These are phyloP conservation scores for Trissolcus brochymenae DNA, from an alignment of 2,888 invertebrate genomes.

Conservation along the genomic window DNA sequence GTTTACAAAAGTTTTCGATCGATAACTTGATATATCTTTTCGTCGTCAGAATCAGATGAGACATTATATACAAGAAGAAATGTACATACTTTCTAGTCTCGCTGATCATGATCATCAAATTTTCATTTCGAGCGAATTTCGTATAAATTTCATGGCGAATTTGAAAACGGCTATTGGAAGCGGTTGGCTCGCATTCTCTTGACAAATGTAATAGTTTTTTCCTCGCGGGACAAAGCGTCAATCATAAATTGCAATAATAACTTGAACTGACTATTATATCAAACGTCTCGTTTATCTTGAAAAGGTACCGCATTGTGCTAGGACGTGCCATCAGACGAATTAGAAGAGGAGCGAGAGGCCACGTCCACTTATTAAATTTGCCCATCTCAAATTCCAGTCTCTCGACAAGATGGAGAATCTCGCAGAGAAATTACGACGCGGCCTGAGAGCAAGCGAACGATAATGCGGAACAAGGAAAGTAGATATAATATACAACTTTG, in stretches of 20 bases:
- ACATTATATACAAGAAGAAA: too few relatives aligned
- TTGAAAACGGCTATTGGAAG: neutral
- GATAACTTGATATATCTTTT: constrained; percentile 20
- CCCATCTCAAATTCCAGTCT: constrained; percentile 71
- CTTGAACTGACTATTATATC: constrained; percentile 50
- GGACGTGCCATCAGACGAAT: constrained; percentile 52
- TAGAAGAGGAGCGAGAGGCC: constrained; percentile 48
- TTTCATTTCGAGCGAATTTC: too few relatives aligned
- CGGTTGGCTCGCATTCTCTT: constrained; percentile 5
- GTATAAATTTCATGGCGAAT: too few relatives aligned
- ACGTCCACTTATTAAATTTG: constrained; percentile 75
- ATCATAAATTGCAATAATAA: constrained; percentile 53
- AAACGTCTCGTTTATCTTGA: constrained; percentile 53
- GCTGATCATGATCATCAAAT: too few relatives aligned
- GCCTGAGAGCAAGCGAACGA: constrained; percentile 51
- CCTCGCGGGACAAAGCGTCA: constrained; percentile 32
- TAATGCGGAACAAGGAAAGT: constrained; percentile 58
- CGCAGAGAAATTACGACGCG: constrained; percentile 44
- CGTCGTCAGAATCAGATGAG: constrained; percentile 14
- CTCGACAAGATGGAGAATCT: constrained; percentile 59
- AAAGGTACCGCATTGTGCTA: constrained; percentile 41
- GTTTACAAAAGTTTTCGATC: constrained; percentile 28
- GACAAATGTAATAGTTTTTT: constrained; percentile 40
- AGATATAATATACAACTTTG: constrained; percentile 74
- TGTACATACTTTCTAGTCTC: too few relatives aligned